Base-by-base conservation (phyloP, 1,140 invertebrate species). In the Rhyzopertha dominica region DNA sequence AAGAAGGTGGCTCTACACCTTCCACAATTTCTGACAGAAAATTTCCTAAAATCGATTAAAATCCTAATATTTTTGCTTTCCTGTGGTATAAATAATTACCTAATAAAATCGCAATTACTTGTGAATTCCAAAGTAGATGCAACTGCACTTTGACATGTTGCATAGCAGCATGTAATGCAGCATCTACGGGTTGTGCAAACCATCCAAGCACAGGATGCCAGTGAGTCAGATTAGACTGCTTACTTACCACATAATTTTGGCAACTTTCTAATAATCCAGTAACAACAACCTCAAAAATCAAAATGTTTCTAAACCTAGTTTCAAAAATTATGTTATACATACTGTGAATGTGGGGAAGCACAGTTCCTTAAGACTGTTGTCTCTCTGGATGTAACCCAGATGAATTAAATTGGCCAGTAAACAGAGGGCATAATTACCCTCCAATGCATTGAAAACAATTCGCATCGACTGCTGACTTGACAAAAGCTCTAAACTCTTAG, bases 201-300 rank as follows among this genome's bases (percentile, higher is more conserved):
- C 94, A 98, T n/a, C 95, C 95, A 5, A 99, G 73, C 19, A 98
- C 81, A 12, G 95, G 93, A 74, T 99, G 94, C 93, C 94, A 98
- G 65, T 96, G 90, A 25, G 90, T 94, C 20, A 95, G 75, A 63
- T 88, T 90, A 13, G 87, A 88, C 59, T 88, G 83, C 67, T 93
- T 93, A 38, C 77, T 82, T 4, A 83, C 80, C 5, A 92, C 88
- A 61, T 90, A 92, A 54, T 85, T 80, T 54, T 89, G 84, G 65
- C 89, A 92, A 35, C 80, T 84, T 65, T 91, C 84, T 23, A 94
- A 65, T 47, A 94, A 78, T 40, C 81, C 76, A 13, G 82, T 87
- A 4, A 89, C 76, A 16, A 92, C 84, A 60, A 81, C 74, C 87
- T 90, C 65, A 18, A 65, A 59, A 52, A 25, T 36, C 22, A 42